Evolutionary conservation across 2,888 invertebrate genomes (phyloP), one percentile per base, ranked within the genome.

Genomic region (Amphipyra tragopoginis): DNA sequence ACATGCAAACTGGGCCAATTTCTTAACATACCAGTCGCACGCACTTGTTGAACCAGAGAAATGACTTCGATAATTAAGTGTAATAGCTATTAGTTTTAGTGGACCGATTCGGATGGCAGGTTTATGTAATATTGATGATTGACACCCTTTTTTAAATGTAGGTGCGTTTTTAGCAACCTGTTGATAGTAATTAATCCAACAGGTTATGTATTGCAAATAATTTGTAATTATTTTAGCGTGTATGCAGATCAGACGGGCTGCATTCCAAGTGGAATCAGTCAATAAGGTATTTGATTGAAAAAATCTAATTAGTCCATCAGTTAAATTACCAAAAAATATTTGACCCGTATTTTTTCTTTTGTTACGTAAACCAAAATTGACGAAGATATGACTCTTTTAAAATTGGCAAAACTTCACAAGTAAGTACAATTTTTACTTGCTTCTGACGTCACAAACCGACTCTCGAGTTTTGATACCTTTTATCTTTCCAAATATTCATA

Each of bases 31-130:
- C 72, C 43, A 48, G 42, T 72, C 38, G 62, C 36, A 58, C 64
- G 74, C 71, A 75, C 50, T 63, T 61, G 75, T 47, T 75, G 69
- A 69, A 65, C 69, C 69, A 75, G 55, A 58, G 72, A 68, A 77
- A 77, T 76, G 67, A 60, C 59, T 67, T 45, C 57, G 44, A 29
- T 72, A 68, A 72, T 72, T 68, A 72, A 14, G 8, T 51, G 55
- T 61, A 66, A 55, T 14, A 43, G 38, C 29, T 44, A 70, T 65
- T 70, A 65, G 50, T 59, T 69, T 64, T 70, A 67, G 14, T 59
- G 59, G 8, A 42, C 39, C 43, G 45, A 70, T 66, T 71, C 45
- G 29, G 44, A 53, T 45, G 33, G 62, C 70, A 38, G 47, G 72
- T 71, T 72, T 51, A 36, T 43, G 65, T 53, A 50, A 61, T 66